Evolutionary conservation across 2,888 invertebrate genomes (phyloP), one percentile per base, ranked within the genome.

Genomic region (Heliconius cydno): DNA sequence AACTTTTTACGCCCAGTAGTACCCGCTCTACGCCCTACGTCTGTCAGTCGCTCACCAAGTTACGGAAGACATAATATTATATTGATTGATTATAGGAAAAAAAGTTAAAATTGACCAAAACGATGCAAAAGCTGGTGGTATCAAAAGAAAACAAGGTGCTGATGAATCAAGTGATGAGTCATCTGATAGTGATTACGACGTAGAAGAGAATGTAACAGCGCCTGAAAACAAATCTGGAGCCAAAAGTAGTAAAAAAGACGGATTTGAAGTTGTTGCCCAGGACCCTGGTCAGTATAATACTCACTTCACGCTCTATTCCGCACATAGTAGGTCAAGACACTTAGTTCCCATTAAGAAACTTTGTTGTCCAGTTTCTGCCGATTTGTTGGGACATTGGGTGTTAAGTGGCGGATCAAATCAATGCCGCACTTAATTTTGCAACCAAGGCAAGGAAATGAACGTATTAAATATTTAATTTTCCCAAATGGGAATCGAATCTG

Each of bases 261-360:
- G 88, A 1, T 97, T 97, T 91, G 97, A 97, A 93, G 94, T 97
- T 66, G 97, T 97, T 10, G 92, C 96, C 30, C 95, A 96, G 88
- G 95, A 95, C 85, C 92, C 94, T 88, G 95, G 96, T 96, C 89
- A 86, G 77, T 70, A 73, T 63, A 41, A 72, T 52, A 22, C 41
- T 60, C 1, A n/a, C n/a, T 60, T 60, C n/a, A 60, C n/a, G 3
- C n/a, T 60, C 22, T 57, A 57, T 9, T 0, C 60, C n/a, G 1
- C n/a, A 60, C 3, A 60, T n/a, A 22, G 60, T 10, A n/a, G n/a
- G 60, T 9, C 22, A n/a, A n/a, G 22, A 22, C 22, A n/a, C 22
- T 57, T 19, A 52, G 57, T n/a, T 10, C 57, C 57, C 10, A 57
- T n/a, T 7, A 52, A 2, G 19, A 19, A 15, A 52, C 7, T 52